phyloP scores from a whole-genome alignment of 1,140 invertebrate genomes.

The Brachionus asplanchnoidis region DNA sequence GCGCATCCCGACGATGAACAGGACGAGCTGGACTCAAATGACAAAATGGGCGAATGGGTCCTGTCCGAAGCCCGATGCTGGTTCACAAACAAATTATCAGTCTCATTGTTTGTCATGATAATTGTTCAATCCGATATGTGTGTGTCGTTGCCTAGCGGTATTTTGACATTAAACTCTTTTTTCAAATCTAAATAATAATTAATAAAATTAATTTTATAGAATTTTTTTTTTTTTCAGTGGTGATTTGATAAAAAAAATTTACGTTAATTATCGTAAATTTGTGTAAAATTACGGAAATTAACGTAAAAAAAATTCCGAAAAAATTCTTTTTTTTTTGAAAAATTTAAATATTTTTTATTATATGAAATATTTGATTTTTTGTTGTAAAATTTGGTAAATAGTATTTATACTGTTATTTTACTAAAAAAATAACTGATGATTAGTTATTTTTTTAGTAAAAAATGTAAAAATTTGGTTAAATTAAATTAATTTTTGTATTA shows the following conservation, averaged over 20 bases:
- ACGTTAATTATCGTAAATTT: too few species aligned
- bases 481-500: too few species aligned
- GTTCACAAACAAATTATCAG: conserved; percentile 4
- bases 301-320: too few species aligned
- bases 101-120: conserved; percentile 21
- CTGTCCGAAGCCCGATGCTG: background rate
- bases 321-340: too few species aligned
- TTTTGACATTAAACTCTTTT: background rate
- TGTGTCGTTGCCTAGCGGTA: background rate
- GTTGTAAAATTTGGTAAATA: too few species aligned
- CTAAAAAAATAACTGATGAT: too few species aligned
- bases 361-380: too few species aligned
- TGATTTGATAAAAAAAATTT: background rate
- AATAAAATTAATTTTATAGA: background rate
- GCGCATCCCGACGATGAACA: background rate
- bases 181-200: background rate
- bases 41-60: background rate
- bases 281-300: too few species aligned
- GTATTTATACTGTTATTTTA: too few species aligned
- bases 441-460: too few species aligned
- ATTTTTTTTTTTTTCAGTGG: background rate
- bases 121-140: background rate
- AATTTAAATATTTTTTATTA: too few species aligned
- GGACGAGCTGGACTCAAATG: background rate
- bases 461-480: too few species aligned